Conservation (phyloP, 2,888 invertebrate species). For the Protophormia terraenovae region DNA sequence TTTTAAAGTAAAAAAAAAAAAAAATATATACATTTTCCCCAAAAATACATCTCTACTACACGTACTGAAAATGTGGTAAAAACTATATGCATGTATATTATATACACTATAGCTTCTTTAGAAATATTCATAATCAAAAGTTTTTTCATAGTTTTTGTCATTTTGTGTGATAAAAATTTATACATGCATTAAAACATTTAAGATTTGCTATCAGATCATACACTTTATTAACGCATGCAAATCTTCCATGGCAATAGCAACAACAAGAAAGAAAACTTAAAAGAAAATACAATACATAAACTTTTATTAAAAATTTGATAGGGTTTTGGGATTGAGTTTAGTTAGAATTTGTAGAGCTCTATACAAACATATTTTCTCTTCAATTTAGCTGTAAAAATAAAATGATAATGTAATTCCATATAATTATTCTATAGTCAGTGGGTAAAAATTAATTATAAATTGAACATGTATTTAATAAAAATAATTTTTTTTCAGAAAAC, state of each 20-base stretch:
- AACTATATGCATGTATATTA: background rate
- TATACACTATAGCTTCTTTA: background rate
- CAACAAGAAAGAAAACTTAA: background rate
- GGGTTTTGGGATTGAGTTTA: background rate
- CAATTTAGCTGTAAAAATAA: too few species aligned
- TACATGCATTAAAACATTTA: conserved; percentile 57
- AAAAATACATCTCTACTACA: background rate
- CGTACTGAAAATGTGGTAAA: background rate
- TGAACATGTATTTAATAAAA: too few species aligned
- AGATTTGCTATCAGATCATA: conserved; percentile 56
- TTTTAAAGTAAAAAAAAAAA: background rate
- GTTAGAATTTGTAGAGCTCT: background rate
- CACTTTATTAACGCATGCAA: conserved; percentile 59
- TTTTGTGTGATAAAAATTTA: conserved; percentile 34
- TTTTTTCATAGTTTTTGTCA: conserved; percentile 35
- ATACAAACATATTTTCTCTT: too few species aligned
- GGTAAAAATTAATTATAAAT: too few species aligned
- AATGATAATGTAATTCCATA: too few species aligned
- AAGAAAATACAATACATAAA: background rate
- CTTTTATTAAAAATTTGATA: background rate
- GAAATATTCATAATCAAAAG: conserved; percentile 48
- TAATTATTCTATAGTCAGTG: too few species aligned
- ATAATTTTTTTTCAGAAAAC: too few species aligned
- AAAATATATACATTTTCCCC: background rate
- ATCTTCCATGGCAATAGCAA: conserved; percentile 24